These are phyloP conservation scores for Zootermopsis nevadensis DNA, from an alignment of 2,888 invertebrate species.

Conservation along the genomic window DNA sequence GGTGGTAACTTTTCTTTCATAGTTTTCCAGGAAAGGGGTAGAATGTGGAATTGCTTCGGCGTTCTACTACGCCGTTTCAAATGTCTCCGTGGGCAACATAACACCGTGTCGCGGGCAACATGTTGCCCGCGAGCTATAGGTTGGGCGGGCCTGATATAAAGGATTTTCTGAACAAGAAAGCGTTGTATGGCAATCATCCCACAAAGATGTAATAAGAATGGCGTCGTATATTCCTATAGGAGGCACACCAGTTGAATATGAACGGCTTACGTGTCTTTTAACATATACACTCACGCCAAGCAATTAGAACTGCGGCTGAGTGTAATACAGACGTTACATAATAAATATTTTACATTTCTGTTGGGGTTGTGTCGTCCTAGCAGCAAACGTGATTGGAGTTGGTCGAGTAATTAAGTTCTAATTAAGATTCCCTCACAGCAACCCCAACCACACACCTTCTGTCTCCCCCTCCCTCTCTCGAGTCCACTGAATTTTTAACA, in stretches of 20 bases:
- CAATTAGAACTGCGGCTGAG: neutral
- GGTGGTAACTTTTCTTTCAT: too few relatives aligned
- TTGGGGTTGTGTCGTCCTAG: neutral
- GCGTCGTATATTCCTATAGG: neutral
- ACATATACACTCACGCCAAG: neutral
- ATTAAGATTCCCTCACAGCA: conserved; percentile 5
- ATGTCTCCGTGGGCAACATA: too few relatives aligned
- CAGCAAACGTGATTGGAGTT: neutral
- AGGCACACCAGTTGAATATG: neutral
- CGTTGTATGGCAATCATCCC: neutral
- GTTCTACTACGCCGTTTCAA: too few relatives aligned
- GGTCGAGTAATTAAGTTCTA: neutral
- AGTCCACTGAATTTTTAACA: neutral
- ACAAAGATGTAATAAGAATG: neutral
- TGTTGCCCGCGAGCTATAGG: too few relatives aligned
- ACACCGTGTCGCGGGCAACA: too few relatives aligned
- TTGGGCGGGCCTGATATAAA: too few relatives aligned
- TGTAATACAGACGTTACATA: neutral
- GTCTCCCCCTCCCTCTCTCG: neutral
- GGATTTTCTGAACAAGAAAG: too few relatives aligned
- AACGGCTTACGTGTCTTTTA: too few relatives aligned
- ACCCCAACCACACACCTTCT: neutral
- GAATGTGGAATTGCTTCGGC: too few relatives aligned
- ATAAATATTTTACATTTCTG: neutral
- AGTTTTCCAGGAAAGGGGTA: too few relatives aligned